Conservation (phyloP, 2,888 invertebrate species). For the Dastarcus helophoroides region DNA sequence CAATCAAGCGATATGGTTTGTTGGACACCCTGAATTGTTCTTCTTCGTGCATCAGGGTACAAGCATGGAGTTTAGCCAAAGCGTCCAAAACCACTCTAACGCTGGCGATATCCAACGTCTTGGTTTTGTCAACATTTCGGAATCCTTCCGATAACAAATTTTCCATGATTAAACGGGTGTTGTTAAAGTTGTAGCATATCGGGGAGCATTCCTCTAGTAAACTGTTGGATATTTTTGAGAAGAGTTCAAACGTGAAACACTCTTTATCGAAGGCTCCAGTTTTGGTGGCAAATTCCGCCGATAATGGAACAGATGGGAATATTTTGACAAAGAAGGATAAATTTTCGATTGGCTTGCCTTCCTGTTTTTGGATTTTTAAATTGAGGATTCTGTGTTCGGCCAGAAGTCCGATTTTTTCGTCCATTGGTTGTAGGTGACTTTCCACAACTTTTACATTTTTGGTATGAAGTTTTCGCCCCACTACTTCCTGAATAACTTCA, state of each 20-base stretch:
- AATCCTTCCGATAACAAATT: constrained; percentile 30
- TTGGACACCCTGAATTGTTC: constrained; percentile 11
- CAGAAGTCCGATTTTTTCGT: constrained; percentile 21
- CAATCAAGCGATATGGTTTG: constrained; percentile 15
- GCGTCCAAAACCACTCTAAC: constrained; percentile 23
- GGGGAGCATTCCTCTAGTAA: constrained; percentile 26
- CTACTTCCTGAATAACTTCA: too few relatives aligned
- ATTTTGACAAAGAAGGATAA: constrained; percentile 25
- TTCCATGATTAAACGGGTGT: constrained; percentile 33
- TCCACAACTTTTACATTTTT: constrained; percentile 16
- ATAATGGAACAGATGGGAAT: constrained; percentile 20
- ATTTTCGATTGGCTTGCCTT: constrained; percentile 12
- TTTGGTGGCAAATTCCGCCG: constrained; percentile 21
- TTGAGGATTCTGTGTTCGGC: constrained; percentile 24
- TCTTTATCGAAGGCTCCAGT: constrained; percentile 25
- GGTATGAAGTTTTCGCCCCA: constrained; percentile 15
- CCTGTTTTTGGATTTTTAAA: constrained; percentile 8
- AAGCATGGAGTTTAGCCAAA: constrained; percentile 32
- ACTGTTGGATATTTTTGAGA: constrained; percentile 15
- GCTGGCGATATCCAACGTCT: constrained; percentile 22
- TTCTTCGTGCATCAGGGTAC: constrained; percentile 30
- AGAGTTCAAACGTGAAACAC: constrained; percentile 21
- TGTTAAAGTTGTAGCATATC: constrained; percentile 26
- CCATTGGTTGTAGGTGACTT: constrained; percentile 13
- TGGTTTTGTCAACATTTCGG: constrained; percentile 19